A percentile compares a stretch with the other conserved stretches of the same genome.
Conservation (phyloP, 1,140 invertebrate species). For the Rhagoletis zephyria region DNA sequence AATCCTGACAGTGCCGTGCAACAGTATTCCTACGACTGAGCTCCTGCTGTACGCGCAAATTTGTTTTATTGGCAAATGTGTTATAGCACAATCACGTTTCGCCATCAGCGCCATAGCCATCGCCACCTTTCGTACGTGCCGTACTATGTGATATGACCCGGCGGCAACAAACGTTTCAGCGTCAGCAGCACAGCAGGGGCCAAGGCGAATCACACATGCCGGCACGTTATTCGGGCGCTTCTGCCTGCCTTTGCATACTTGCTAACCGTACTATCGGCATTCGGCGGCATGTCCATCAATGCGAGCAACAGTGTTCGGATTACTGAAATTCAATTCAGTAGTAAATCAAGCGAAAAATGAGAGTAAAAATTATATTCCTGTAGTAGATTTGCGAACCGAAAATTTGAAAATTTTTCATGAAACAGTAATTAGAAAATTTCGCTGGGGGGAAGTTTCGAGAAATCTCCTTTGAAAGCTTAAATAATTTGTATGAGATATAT, state of each 20-base stretch:
- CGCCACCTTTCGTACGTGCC: conserved; percentile 24
- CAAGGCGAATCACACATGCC: conserved; percentile 9
- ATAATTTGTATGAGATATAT: no score
- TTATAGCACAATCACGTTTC: conserved; percentile 53
- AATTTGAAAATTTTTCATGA: no score
- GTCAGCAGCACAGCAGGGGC: conserved; percentile 15
- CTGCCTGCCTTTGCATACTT: not conserved
- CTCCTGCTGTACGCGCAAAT: not conserved
- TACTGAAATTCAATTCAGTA: no score
- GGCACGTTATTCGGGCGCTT: conserved; percentile 26
- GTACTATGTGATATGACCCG: not conserved
- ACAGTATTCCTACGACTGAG: conserved; percentile 41
- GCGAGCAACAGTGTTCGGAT: not conserved
- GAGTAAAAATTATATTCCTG: no score
- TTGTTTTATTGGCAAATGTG: conserved; percentile 41
- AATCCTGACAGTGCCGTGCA: not conserved
- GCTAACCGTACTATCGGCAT: not conserved
- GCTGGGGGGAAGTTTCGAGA: no score
- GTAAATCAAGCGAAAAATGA: no score
- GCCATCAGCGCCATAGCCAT: conserved; percentile 3
- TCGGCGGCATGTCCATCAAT: conserved; percentile 11
- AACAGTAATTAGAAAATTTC: no score
- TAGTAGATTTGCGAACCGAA: no score
- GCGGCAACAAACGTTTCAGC: not conserved
- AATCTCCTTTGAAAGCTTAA: no score